A percentile compares a stretch with the other conserved stretches of the same genome.
Evolutionary conservation across 1,140 invertebrate species (phyloP).

Genomic region (Diuraphis noxia): DNA sequence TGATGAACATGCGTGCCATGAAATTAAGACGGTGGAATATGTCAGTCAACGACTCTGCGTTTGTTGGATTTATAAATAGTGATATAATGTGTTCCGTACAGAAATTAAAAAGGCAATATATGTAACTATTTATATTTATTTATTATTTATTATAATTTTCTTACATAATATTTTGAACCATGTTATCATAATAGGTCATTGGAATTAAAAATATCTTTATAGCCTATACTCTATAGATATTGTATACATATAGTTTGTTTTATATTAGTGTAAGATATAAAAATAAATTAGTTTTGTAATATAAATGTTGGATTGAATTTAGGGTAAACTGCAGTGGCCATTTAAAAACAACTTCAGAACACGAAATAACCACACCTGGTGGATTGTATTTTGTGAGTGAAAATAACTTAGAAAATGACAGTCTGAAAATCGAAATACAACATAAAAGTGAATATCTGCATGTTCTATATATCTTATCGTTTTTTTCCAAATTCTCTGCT

Average conservation of each 20-base stretch:
- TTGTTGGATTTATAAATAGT: not conserved
- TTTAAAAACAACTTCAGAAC: not conserved
- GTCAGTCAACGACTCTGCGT: not conserved
- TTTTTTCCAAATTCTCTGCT: not conserved
- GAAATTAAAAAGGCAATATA: slow-evolving; percentile 1
- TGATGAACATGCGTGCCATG: not conserved
- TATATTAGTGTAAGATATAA: not conserved
- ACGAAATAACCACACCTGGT: not conserved
- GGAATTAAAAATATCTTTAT: not conserved
- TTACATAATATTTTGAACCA: not conserved
- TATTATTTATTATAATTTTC: too few relatives aligned
- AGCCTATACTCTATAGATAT: too few relatives aligned
- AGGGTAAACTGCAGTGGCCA: not conserved
- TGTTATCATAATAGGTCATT: not conserved
- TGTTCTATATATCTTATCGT: not conserved
- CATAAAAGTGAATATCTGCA: not conserved
- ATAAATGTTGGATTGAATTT: not conserved
- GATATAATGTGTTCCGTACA: slow-evolving; percentile 7
- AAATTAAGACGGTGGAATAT: slow-evolving; percentile 40
- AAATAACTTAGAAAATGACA: not conserved
- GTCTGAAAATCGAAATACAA: not conserved
- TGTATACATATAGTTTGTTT: too few relatives aligned
- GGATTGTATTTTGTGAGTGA: not conserved
- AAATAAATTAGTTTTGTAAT: not conserved
- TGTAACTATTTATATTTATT: not conserved